These are phyloP conservation scores for Rhabdomys dilectus DNA, from an alignment of 2,113 vertebrate species.

Conservation along the genomic window DNA sequence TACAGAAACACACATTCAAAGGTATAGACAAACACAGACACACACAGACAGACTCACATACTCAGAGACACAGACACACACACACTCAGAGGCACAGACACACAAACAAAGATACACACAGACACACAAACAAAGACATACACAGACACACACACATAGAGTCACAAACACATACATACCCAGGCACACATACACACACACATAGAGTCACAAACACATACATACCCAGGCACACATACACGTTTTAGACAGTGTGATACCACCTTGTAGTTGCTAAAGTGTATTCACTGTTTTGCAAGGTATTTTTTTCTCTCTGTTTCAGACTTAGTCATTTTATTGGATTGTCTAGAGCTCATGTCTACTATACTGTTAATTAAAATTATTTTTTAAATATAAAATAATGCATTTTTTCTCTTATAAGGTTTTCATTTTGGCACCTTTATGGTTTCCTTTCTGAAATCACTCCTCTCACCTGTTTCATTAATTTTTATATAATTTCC, in stretches of 20 bases:
- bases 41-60: too few species aligned
- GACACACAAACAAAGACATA: too few species aligned
- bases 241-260: not conserved
- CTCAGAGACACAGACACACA: not conserved
- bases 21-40: not conserved
- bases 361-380: not conserved
- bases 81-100: not conserved
- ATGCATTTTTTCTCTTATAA: not conserved
- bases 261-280: not conserved
- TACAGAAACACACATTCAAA: not conserved
- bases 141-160: too few species aligned
- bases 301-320: not conserved
- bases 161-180: not conserved
- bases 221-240: not conserved
- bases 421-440: not conserved
- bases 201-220: not conserved
- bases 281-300: not conserved
- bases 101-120: not conserved
- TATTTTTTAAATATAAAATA: not conserved
- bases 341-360: not conserved
- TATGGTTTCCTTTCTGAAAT: not conserved
- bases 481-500: constrained; percentile 1
- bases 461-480: not conserved
- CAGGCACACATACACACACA: not conserved
- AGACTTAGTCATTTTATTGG: not conserved